Base-by-base conservation (phyloP, 1,140 invertebrate genomes). In the Ganaspis sp. region DNA sequence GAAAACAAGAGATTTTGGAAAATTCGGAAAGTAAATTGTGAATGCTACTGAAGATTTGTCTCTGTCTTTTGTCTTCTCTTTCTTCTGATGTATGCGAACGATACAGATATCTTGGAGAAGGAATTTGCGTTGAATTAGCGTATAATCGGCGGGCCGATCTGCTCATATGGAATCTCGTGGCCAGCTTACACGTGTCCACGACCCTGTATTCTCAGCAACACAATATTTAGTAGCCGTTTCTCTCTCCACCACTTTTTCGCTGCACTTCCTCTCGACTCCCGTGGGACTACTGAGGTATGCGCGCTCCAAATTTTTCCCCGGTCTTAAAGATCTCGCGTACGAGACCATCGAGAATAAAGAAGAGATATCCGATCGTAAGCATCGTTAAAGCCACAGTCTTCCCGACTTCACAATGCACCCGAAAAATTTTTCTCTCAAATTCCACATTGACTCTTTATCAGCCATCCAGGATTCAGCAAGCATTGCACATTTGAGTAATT, bases 71-170 rank as follows among this genome's bases (percentile, higher is more conserved):
- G 54, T 38, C 8, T 45, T 69, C 69, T 29, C 23, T 54, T 45
- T 42, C 64, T 80, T 77, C 85, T 87, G 88, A 89, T 89, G 87
- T 87, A 88, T 87, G 86, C 84, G 77, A 84, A 84, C 88, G 88
- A 90, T 90, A 90, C 89, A 90, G 89, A 90, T 90, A 90, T 90
- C 87, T 86, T 82, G 75, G 81, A 77, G 83, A 84, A 88, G 86
- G 90, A 91, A 91, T 91, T 90, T 87, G 86, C 89, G 89, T 90
- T 90, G 89, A 90, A 91, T 91, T 90, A 90, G 89, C 90, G 89
- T 90, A 90, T 89, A 90, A 91, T 90, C 90, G 89, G 83, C 77
- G 85, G 84, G 83, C 85, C 90, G 88, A 91, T 90, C 88, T 90
- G 85, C 83, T 82, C 84, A 75, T 80, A 70, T 74, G 78, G 88